Conservation (phyloP, 2,797 vertebrate genomes). For the Zalophus californianus region DNA sequence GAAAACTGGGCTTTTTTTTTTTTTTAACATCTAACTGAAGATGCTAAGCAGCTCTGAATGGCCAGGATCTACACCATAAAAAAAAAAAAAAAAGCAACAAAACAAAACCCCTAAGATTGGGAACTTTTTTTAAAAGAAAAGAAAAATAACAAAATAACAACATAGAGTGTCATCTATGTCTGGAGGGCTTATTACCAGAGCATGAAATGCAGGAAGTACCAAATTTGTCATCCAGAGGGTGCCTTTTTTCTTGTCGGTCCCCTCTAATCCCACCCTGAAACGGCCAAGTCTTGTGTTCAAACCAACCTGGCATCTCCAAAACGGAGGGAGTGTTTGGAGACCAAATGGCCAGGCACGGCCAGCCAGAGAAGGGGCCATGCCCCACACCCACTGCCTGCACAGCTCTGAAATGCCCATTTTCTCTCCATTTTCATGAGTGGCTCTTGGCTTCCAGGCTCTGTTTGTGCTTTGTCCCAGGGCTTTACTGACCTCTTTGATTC, state of each 20-base stretch:
- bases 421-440: background rate
- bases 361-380: background rate
- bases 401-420: conserved; percentile 2
- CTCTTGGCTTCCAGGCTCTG: conserved; percentile 47
- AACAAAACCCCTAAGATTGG: background rate
- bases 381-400: background rate
- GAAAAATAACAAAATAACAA: background rate
- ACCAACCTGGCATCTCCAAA: background rate
- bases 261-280: background rate
- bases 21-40: background rate
- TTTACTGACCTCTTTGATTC: conserved; percentile 21
- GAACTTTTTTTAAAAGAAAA: conserved; percentile 34
- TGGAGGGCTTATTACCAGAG: background rate
- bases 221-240: background rate
- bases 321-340: conserved; percentile 17
- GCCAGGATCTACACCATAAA: background rate
- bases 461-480: conserved; percentile 58
- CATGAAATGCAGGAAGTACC: background rate
- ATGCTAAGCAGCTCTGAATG: background rate
- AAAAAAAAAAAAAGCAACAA: background rate
- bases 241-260: background rate
- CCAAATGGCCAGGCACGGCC: conserved; percentile 4
- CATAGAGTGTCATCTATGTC: background rate
- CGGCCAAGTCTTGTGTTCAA: background rate
- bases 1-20: background rate